Percentiles rank a stretch among this genome's conserved stretches.
Evolutionary conservation across 2,888 invertebrate genomes (phyloP).

Genomic region (Rhodophaea formosa): DNA sequence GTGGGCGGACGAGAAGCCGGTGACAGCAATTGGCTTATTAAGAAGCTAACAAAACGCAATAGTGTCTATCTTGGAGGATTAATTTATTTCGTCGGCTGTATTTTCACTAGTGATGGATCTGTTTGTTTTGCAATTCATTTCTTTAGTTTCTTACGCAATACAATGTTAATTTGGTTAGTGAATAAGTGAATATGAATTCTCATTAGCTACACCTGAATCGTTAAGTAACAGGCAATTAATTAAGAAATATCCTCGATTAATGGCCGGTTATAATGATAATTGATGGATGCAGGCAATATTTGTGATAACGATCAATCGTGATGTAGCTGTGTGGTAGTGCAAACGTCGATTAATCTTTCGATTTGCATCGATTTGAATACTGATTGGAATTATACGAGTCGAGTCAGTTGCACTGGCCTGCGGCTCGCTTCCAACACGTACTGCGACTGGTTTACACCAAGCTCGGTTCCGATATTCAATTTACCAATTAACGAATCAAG

Average conservation of each 20-base stretch:
- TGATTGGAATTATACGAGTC: slow-evolving; percentile 65
- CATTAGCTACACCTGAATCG: neutral
- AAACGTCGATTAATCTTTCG: slow-evolving; percentile 69
- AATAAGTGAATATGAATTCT: slow-evolving; percentile 6
- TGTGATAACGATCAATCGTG: slow-evolving; percentile 47
- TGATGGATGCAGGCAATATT: slow-evolving; percentile 28
- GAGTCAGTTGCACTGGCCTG: slow-evolving; percentile 48
- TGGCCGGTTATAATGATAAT: slow-evolving; percentile 1
- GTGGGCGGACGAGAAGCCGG: slow-evolving; percentile 58
- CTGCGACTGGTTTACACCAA: slow-evolving; percentile 42
- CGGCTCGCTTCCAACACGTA: slow-evolving; percentile 46
- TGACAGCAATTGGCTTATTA: slow-evolving; percentile 73
- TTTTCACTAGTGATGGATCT: slow-evolving; percentile 46
- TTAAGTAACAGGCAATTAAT: neutral
- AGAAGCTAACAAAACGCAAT: slow-evolving; percentile 62
- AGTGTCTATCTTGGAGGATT: slow-evolving; percentile 46
- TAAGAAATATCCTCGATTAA: neutral
- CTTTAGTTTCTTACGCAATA: neutral
- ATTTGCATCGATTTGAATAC: slow-evolving; percentile 74
- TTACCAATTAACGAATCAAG: slow-evolving; percentile 29
- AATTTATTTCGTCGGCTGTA: slow-evolving; percentile 49
- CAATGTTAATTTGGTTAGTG: neutral
- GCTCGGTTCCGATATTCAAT: slow-evolving; percentile 29
- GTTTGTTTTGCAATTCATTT: slow-evolving; percentile 22
- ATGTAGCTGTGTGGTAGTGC: slow-evolving; percentile 45